Evolutionary conservation across 2,113 vertebrate species (phyloP).

Genomic region (Rhabdomys dilectus): DNA sequence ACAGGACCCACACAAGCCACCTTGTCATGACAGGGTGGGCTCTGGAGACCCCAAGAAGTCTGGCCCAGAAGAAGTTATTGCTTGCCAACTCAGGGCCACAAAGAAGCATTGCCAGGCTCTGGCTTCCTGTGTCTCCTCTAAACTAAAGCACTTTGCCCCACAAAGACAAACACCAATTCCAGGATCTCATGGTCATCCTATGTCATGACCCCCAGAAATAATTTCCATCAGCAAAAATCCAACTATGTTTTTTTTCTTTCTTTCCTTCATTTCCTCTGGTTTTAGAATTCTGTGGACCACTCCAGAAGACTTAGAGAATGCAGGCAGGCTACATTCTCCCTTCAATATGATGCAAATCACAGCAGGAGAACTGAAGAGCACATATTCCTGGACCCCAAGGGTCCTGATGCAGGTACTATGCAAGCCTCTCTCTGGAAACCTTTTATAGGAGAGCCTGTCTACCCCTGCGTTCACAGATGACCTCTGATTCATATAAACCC

Average conservation of each 20-base stretch:
- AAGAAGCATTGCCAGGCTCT: slow-evolving; percentile 53
- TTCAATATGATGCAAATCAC: neutral
- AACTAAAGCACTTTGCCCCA: slow-evolving; percentile 58
- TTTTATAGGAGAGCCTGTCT: neutral
- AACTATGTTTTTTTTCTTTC: neutral
- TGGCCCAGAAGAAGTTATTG: slow-evolving; percentile 19
- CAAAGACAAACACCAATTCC: slow-evolving; percentile 63
- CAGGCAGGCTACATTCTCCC: neutral
- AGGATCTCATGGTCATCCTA: slow-evolving; percentile 50
- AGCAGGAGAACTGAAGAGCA: neutral
- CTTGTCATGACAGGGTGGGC: neutral
- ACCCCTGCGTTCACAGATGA: neutral
- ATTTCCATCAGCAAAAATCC: slow-evolving; percentile 77
- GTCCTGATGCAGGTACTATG: neutral
- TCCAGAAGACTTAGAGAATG: neutral
- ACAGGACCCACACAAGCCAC: neutral
- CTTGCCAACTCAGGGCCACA: slow-evolving; percentile 24
- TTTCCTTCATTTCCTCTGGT: slow-evolving; percentile 58
- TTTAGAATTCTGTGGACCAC: slow-evolving; percentile 23
- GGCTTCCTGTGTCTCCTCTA: slow-evolving; percentile 62
- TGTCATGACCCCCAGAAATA: slow-evolving; percentile 72
- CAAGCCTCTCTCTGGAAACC: neutral
- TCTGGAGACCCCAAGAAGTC: neutral
- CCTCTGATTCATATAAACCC: neutral
- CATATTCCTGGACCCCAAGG: neutral